A percentile compares a stretch with the other conserved stretches of the same genome.
These are phyloP conservation scores for Nephrotoma appendiculata DNA, from an alignment of 2,888 invertebrate species.

Conservation along the genomic window DNA sequence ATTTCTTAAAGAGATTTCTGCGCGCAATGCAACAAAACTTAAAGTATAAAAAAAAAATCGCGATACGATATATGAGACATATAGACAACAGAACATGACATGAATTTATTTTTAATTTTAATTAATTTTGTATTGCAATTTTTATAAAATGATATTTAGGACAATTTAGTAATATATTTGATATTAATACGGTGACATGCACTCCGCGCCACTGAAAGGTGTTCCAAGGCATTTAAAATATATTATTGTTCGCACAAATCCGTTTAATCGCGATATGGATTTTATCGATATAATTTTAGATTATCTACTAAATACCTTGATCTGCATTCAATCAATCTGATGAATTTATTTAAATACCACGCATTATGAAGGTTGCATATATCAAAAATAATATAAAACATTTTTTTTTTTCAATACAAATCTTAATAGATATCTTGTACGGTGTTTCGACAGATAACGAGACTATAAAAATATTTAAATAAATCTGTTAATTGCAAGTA, in stretches of 20 bases:
- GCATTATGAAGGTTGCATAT: not conserved
- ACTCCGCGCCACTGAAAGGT: not conserved
- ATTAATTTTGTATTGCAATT: not conserved
- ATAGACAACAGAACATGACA: not conserved
- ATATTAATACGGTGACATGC: not conserved
- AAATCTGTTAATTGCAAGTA: not conserved
- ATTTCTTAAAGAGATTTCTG: not conserved
- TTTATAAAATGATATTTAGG: not conserved
- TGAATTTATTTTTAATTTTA: not conserved
- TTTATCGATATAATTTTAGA: too few species aligned
- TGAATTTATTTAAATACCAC: not conserved
- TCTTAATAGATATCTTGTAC: not conserved
- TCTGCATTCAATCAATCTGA: not conserved
- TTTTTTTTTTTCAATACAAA: not conserved
- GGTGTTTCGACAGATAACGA: not conserved
- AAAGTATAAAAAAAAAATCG: not conserved
- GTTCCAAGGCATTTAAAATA: not conserved
- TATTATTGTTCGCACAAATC: not conserved
- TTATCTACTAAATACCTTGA: not conserved
- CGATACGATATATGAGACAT: not conserved
- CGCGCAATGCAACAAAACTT: not conserved
- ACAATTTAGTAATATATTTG: not conserved
- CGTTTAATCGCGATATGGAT: not conserved
- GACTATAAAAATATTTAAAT: not conserved
- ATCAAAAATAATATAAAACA: not conserved